Evolutionary conservation across 2,113 vertebrate species (phyloP), one percentile per base, ranked within the genome.

Genomic region (Halichoerus grypus): DNA sequence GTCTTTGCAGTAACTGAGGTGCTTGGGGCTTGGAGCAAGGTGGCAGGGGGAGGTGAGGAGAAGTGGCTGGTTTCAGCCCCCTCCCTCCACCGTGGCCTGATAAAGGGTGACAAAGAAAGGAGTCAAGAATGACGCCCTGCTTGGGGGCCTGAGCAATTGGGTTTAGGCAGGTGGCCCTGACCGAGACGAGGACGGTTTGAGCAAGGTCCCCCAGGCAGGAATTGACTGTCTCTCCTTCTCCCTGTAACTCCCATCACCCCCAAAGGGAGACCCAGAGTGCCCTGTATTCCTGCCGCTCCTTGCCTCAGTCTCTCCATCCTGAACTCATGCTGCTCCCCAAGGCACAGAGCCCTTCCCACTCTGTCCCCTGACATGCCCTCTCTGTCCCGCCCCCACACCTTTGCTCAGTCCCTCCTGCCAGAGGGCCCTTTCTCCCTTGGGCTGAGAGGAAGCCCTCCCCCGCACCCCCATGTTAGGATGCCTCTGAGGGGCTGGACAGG

Each of bases 341-440:
- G 39, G n/a, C 24, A 24, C 22, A 21, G 81, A 10, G 12, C 22
- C 49, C 33, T 21, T n/a, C 57, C 55, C 55, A n/a, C 1, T 5
- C 24, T 49, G 26, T 33, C 36, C 51, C 49, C 7, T 6, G 14
- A 24, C 7, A 1, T 7, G 9, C 2, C 51, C 11, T 0, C 9
- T 21, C 46, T 18, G 59, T 13, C 39, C 42, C 26, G 15, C 19
- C 42, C 14, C 10, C 31, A 65, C 31, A n/a, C 31, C 18, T 83
- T 16, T 18, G 13, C 72, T n/a, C 0, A 0, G 86, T 22, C 28
- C 81, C 36, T 88, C 69, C 83, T 19, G n/a, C 26, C 39, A 1
- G 7, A 31, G 83, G 12, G 26, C 31, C 19, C 24, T 71, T 26
- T 12, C 36, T 42, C 61, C 63, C 31, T 11, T 15, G 9, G 59